Evolutionary conservation across 2,113 vertebrate species (phyloP), one percentile per base, ranked within the genome.

Genomic region (Platysternon megacephalum): DNA sequence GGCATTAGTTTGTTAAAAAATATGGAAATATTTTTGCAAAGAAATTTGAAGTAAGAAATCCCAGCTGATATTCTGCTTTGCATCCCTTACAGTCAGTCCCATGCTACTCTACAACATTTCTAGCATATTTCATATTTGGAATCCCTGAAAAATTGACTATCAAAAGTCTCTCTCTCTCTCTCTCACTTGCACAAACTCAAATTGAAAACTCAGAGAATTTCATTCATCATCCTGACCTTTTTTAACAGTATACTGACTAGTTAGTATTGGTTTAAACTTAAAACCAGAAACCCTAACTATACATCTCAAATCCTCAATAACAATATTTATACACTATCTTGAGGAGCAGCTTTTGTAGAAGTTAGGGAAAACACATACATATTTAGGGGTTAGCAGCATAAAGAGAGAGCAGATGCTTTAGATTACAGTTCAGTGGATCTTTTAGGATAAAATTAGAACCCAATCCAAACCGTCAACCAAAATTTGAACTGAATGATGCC

Each of bases 261-360:
- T 49, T 68, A 93, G 83, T 94, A 91, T 39, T 14, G 88, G 55
- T 96, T 96, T 93, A 46, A 97, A 93, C 53, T 95, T 96, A 96
- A 97, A 96, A 97, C 46, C 53, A 95, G 94, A 97, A 61, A 78
- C 26, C 52, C 9, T 93, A 91, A 96, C 89, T 82, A 94, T 42
- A 90, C 52, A 8, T 4, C 12, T 6, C 46, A 88, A 39, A 65
- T 88, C 39, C 11, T 85, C 11, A 80, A 55, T 26, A 55, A 53
- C 2, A 80, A 55, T 91, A 94, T 87, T 80, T 82, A 51, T 79
- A 39, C 68, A 78, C 76, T 26, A 56, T 79, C 56, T 51, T 84
- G 44, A 84, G 78, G 28, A 85, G 53, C 46, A 83, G 24, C 4
- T 72, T 5, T 39, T 35, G 28, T 52, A 80, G 5, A 22, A 35